Evolutionary conservation across 2,797 vertebrate genomes (phyloP), one percentile per base, ranked within the genome.

Genomic region (Brachyrhaphis roseni): DNA sequence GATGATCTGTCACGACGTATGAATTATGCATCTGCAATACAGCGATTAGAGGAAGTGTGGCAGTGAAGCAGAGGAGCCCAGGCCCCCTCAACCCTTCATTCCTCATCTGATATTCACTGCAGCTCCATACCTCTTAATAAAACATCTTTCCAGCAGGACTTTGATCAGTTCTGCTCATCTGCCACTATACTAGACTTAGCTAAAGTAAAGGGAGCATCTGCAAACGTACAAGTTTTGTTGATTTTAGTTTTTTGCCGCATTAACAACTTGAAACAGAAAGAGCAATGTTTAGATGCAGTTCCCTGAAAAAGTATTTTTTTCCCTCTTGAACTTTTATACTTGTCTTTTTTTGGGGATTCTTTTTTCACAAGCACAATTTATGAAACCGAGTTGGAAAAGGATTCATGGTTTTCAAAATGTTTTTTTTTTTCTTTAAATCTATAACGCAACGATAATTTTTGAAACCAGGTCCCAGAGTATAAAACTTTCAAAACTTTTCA

Each of bases 71-170:
- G 84, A 87, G 84, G 82, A 93, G 83, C 88, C 80, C 57, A 4
- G 83, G 76, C 78, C 5, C 84, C 91, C 84, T 82, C 79, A 80
- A 76, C 84, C 78, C 80, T 88, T 92, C 89, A 94, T 93, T 90
- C 88, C 85, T 93, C 90, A 95, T 94, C 84, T 81, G 89, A 86
- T 93, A 92, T 94, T 88, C 91, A 85, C 75, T 16, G 7, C 86
- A 78, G 87, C 86, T 75, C 83, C 79, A 83, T 82, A 92, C 92
- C 86, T 92, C 86, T 95, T 94, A 94, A 95, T 95, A 94, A 95
- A 95, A 95, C 92, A 95, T 95, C 77, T 45, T 83, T 87, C 68
- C 80, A 79, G 87, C 87, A 86, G 87, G 87, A 93, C 92, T 93
- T 94, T 95, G 93, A 95, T 95, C 91, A 87, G 77, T 80, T 85